phyloP scores from a whole-genome alignment of 2,888 invertebrate genomes.

The Chrysodeixis includens region DNA sequence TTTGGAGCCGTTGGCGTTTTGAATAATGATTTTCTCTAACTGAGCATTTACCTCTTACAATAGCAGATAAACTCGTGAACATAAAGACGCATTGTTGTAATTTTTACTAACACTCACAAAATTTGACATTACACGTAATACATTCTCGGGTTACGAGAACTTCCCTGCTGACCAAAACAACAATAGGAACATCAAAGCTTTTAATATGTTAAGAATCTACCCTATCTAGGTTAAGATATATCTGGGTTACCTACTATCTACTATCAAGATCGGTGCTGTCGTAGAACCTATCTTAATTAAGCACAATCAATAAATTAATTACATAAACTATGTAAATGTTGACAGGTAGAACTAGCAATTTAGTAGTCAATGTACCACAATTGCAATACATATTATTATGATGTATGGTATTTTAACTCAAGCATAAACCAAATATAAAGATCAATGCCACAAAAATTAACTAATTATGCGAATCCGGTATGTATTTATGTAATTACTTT shows the following conservation, averaged over 20 bases:
- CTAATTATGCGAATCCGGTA: constrained; percentile 4
- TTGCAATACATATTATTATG: neutral
- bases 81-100: neutral
- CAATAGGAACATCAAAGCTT: neutral
- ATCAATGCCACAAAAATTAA: neutral
- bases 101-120: neutral
- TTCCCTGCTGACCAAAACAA: neutral
- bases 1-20: constrained; percentile 49
- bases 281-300: neutral
- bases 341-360: neutral
- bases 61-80: constrained; percentile 11
- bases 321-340: neutral
- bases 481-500: constrained; percentile 7
- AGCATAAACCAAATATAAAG: neutral
- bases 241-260: neutral
- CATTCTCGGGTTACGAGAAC: too few relatives aligned
- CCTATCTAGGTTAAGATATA: neutral
- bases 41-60: constrained; percentile 14
- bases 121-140: neutral
- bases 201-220: neutral
- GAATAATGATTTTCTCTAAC: constrained; percentile 56
- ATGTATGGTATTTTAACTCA: neutral
- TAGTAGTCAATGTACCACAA: neutral
- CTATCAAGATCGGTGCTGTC: neutral
- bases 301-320: neutral